phyloP scores from a whole-genome alignment of 2,113 vertebrate species.

The Lethenteron camtschaticum region DNA sequence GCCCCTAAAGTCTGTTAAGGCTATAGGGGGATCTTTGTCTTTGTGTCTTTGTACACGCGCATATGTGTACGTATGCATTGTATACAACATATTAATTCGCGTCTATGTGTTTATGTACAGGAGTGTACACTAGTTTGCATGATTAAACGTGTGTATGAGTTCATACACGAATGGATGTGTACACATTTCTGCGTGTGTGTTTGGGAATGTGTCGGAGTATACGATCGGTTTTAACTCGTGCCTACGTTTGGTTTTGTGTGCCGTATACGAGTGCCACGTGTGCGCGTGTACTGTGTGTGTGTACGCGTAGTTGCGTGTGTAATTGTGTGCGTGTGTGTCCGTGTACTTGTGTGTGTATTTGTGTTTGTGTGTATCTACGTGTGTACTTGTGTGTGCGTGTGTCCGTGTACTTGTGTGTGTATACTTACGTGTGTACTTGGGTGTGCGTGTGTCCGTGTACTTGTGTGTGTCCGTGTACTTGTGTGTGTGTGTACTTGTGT shows the following conservation, averaged over 20 bases:
- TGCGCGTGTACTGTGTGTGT: neutral
- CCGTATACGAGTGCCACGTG: neutral
- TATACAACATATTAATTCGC: neutral
- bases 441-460: neutral
- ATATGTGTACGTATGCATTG: neutral
- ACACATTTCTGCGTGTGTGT: neutral
- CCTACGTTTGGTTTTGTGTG: neutral
- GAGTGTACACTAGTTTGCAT: neutral
- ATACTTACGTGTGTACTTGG: neutral
- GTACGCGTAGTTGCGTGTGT: too few species aligned
- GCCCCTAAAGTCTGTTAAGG: too few species aligned
- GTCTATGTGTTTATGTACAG: neutral
- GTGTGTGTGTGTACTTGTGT: neutral
- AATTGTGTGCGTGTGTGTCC: too few species aligned
- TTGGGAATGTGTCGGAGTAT: neutral
- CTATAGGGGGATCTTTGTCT: too few species aligned
- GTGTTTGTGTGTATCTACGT: neutral
- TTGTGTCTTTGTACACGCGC: neutral
- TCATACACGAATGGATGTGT: neutral
- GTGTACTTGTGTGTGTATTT: neutral
- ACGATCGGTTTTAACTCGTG: neutral
- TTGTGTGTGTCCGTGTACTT: neutral
- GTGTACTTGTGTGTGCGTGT: neutral
- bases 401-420: neutral
- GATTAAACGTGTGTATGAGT: neutral